Evolutionary conservation across 2,797 vertebrate genomes (phyloP), one percentile per base, ranked within the genome.

Genomic region (Bovichtus diacanthus): DNA sequence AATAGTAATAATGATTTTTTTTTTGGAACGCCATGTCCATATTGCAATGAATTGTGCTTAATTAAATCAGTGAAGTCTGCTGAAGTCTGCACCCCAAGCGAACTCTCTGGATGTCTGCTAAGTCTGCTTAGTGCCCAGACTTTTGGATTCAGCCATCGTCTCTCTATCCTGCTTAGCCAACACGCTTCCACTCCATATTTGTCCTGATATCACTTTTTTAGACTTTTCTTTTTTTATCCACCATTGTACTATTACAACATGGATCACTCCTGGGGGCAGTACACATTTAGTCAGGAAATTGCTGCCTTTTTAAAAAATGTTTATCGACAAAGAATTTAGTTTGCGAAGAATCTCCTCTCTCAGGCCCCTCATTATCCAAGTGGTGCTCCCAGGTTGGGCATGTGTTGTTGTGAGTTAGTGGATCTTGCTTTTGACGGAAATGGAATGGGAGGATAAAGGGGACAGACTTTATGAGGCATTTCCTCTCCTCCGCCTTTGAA

Each of bases 401-500:
- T 50, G 69, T 66, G 50, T 68, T 63, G 49, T 43, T 71, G 34
- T 76, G 54, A 62, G 10, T 70, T 18, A 56, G 49, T 43, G 64
- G 21, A 41, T 63, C 23, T 74, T 63, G 41, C 41, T 68, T 78
- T 69, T 76, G 61, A 88, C n/a, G 69, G 83, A 87, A 90, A 76
- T 59, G 46, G 56, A 78, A 80, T 69, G 81, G 84, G 81, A 78
- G 72, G 70, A 85, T 75, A 70, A 86, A 81, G 34, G 64, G 50
- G 4, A 56, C 27, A 70, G 51, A 34, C 74, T 51, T 15, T 61
- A 44, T 25, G 61, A 81, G 83, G 90, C 87, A 92, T 93, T 94
- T 94, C 90, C 93, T 94, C 19, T 83, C 53, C 15, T 16, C 58
- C 18, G 59, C 38, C 44, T 70, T 66, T 82, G 76, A 66, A 80